Conservation (phyloP, 1,140 invertebrate genomes). For the Aculops lycopersici region DNA sequence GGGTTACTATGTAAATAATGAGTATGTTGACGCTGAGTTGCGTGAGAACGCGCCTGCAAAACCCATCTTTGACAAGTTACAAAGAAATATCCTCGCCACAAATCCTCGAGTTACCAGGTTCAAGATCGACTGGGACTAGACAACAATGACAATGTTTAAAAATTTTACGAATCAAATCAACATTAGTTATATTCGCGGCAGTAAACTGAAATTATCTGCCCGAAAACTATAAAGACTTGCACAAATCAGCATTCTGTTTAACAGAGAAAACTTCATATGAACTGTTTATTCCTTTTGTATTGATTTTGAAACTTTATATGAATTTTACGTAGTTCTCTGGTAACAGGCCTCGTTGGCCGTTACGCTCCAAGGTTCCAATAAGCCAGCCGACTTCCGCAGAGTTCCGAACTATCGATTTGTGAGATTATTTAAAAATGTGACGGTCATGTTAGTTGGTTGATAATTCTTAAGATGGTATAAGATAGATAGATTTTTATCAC, state of each 20-base stretch:
- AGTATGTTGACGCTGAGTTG: constrained; percentile 69
- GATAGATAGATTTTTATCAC: constrained; percentile 11
- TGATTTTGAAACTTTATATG: constrained; percentile 4
- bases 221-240: no score
- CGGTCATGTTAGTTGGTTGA: not conserved
- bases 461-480: not conserved
- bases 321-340: constrained; percentile 82
- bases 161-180: no score
- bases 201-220: no score
- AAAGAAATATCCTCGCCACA: constrained; percentile 65
- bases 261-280: no score
- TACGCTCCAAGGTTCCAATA: constrained; percentile 63
- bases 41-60: constrained; percentile 68
- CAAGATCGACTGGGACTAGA: constrained; percentile 86
- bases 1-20: constrained; percentile 95
- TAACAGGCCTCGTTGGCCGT: constrained; percentile 68
- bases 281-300: not conserved
- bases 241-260: no score
- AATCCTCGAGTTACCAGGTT: constrained; percentile 78
- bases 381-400: constrained; percentile 85
- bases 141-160: no score
- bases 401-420: constrained; percentile 33
- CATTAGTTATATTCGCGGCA: no score
- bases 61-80: constrained; percentile 68
- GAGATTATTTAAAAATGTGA: constrained; percentile 8